A percentile compares a stretch with the other conserved stretches of the same genome.
Evolutionary conservation across 1,140 invertebrate species (phyloP).

Genomic region (Dolichoris vasculosae): DNA sequence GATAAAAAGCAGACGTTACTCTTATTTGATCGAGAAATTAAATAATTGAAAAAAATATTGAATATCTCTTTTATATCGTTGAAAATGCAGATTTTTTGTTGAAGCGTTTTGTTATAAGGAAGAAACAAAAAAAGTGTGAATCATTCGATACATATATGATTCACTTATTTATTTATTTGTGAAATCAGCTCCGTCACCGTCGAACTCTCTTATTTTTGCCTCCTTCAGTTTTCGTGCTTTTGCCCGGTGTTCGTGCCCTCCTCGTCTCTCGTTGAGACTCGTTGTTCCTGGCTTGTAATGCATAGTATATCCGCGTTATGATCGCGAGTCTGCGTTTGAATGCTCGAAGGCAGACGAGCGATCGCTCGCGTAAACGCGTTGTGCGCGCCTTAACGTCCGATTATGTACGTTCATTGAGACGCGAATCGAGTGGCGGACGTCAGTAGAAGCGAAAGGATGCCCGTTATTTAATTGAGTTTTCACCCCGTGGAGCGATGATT

Average conservation of each 20-base stretch:
- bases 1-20: too few relatives aligned
- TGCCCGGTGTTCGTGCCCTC: background rate
- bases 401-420: conserved; percentile 49
- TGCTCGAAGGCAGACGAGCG: background rate
- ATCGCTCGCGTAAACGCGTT: background rate
- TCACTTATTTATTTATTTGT: background rate
- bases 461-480: conserved; percentile 43
- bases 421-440: conserved; percentile 19
- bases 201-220: background rate
- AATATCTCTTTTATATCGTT: too few relatives aligned
- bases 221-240: background rate
- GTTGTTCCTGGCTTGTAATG: background rate
- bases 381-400: conserved; percentile 40
- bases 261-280: background rate
- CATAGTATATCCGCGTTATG: conserved; percentile 29
- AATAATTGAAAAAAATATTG: too few relatives aligned
- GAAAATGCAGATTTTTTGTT: too few relatives aligned
- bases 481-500: conserved; percentile 44
- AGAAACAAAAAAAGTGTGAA: background rate
- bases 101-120: too few relatives aligned
- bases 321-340: conserved; percentile 46
- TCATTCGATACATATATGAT: background rate
- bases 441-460: background rate
- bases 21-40: too few relatives aligned
- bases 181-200: background rate